Percentiles rank a stretch among this genome's conserved stretches.
phyloP scores from a whole-genome alignment of 2,888 invertebrate genomes.

The Malthinus seriepunctatus region DNA sequence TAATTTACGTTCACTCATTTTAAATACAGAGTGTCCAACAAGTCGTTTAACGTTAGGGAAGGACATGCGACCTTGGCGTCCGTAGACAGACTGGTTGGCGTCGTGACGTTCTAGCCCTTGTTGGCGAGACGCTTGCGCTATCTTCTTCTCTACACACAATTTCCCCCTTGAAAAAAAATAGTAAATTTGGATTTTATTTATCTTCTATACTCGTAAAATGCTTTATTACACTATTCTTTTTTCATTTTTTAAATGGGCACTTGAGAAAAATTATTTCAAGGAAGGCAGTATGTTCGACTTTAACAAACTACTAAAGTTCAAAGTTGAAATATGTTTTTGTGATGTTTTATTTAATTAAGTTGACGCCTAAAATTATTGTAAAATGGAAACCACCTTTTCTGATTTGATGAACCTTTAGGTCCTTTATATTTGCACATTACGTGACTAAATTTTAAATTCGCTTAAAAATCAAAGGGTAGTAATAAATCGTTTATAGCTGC shows the following conservation, averaged over 20 bases:
- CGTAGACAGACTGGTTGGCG: conserved; percentile 54
- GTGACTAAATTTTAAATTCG: too few relatives aligned
- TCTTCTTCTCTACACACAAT: conserved; percentile 21
- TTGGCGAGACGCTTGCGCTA: conserved; percentile 48
- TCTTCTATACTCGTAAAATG: neutral
- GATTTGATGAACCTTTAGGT: too few relatives aligned
- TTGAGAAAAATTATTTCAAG: too few relatives aligned
- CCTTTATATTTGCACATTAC: too few relatives aligned
- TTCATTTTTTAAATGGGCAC: neutral
- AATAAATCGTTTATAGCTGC: too few relatives aligned
- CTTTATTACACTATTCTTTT: neutral
- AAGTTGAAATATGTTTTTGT: too few relatives aligned
- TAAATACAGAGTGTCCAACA: conserved; percentile 25
- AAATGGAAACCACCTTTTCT: too few relatives aligned
- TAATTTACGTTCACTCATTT: conserved; percentile 22
- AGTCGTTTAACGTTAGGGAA: conserved; percentile 19
- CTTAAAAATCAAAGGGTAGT: too few relatives aligned
- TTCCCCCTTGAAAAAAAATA: conserved; percentile 14
- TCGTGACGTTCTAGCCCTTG: conserved; percentile 46
- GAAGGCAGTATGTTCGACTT: too few relatives aligned
- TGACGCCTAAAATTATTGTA: too few relatives aligned
- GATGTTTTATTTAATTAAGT: too few relatives aligned
- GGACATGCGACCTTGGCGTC: conserved; percentile 49
- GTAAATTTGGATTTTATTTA: conserved; percentile 6
- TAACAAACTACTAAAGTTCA: too few relatives aligned